These are phyloP conservation scores for Tridacna gigas DNA, from an alignment of 2,888 invertebrate species.

Conservation along the genomic window DNA sequence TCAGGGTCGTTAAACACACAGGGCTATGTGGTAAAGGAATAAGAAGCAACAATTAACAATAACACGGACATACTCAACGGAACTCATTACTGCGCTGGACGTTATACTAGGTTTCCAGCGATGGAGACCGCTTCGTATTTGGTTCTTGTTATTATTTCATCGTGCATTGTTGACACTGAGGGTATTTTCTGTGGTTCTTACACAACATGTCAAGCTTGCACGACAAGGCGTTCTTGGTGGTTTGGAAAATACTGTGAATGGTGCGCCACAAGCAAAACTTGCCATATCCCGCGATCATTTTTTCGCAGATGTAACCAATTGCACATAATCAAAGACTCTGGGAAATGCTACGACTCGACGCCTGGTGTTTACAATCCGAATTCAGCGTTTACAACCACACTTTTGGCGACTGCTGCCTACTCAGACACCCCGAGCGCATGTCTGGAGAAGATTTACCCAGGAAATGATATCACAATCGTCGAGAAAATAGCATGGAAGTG, in stretches of 20 bases:
- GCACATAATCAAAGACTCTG: not conserved
- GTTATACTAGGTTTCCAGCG: not conserved
- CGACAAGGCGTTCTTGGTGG: constrained; percentile 7
- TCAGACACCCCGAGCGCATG: constrained; percentile 28
- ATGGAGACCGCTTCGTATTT: not conserved
- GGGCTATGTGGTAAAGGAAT: too few relatives aligned
- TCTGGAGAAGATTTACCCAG: constrained; percentile 16
- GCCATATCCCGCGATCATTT: not conserved
- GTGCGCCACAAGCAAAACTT: constrained; percentile 16
- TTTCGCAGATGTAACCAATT: not conserved
- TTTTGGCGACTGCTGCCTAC: constrained; percentile 36
- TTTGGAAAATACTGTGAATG: constrained; percentile 20
- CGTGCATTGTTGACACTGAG: too few relatives aligned
- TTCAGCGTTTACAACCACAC: constrained; percentile 12
- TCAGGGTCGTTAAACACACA: not conserved
- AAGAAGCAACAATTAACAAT: too few relatives aligned
- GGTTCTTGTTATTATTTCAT: not conserved
- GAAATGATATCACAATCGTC: constrained; percentile 12
- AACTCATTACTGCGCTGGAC: too few relatives aligned
- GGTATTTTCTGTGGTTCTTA: not conserved
- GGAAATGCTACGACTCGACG: constrained; percentile 13
- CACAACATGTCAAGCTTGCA: constrained; percentile 8
- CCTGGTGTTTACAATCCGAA: constrained; percentile 12
- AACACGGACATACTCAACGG: too few relatives aligned
- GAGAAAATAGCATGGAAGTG: constrained; percentile 9